These are phyloP conservation scores for Aphis craccivora DNA, from an alignment of 1,140 invertebrate species.

Conservation along the genomic window DNA sequence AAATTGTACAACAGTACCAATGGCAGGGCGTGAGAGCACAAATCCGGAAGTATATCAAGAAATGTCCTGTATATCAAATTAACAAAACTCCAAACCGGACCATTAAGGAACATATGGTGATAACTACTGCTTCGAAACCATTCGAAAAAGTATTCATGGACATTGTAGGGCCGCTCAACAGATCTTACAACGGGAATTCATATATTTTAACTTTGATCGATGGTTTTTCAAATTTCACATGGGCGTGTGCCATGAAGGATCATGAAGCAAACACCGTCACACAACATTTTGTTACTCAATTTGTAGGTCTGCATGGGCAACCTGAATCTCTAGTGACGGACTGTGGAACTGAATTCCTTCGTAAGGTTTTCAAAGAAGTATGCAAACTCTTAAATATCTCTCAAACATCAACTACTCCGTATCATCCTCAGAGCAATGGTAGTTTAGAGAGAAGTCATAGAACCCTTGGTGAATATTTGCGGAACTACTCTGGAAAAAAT, in stretches of 20 bases:
- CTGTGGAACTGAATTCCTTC: background rate
- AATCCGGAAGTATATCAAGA: too few species aligned
- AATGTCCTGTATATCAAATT: too few species aligned
- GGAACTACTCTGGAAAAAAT: slow-evolving; percentile 63
- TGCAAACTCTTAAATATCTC: background rate
- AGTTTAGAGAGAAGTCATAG: slow-evolving; percentile 63
- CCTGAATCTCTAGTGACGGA: background rate
- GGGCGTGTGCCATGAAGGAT: too few species aligned
- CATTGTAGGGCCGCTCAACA: too few species aligned
- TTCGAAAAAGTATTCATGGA: too few species aligned
- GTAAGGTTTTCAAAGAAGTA: background rate
- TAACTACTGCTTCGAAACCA: too few species aligned
- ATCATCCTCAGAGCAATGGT: background rate
- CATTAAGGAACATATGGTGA: background rate
- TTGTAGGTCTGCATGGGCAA: background rate
- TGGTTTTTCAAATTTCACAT: too few species aligned
- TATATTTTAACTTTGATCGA: too few species aligned
- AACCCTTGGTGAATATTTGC: slow-evolving; percentile 64
- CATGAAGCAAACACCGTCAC: slow-evolving; percentile 49
- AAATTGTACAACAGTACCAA: too few species aligned
- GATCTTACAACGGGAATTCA: too few species aligned
- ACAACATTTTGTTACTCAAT: background rate
- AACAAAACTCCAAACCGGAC: too few species aligned
- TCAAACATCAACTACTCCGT: background rate
- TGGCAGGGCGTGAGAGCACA: too few species aligned